Base-by-base conservation (phyloP, 2,888 invertebrate genomes). In the Temnothorax rugatulus region DNA sequence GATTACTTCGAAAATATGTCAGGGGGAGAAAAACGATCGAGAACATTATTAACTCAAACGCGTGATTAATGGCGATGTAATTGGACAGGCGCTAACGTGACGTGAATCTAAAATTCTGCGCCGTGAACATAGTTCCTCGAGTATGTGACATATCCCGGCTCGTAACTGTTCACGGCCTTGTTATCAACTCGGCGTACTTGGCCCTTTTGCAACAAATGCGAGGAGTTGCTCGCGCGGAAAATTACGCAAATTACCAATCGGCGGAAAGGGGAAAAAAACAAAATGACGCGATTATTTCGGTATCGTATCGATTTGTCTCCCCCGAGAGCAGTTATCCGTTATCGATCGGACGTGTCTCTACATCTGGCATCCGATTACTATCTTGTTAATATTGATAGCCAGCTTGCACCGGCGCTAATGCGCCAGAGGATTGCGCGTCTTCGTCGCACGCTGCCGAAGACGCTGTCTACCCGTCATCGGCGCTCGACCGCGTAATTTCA, bases 301-400 rank as follows among this genome's bases (percentile, higher is more conserved):
- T 25, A 21, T 38, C 7, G 13, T 61, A 81, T 81, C 59, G 59
- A 81, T 73, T 61, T 73, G 59, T 38, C 59, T 9, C 47, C 34
- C 21, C 7, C n/a, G 79, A 73, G 41, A 61, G 15, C 59, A 38
- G 47, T 73, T 59, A 38, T 61, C 73, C 59, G 47, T 59, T 79
- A 79, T 79, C 86, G 84, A 88, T 89, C 88, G 85, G 41, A 73
- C 71, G 41, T 86, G 74, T 73, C 84, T 59, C 59, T 68, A 79
- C 75, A 47, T 83, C 69, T 82, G 73, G 73, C 74, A 87, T 75
- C 57, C 87, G 71, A 85, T 88, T 87, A 87, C 84, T 85, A 87
- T 90, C 91, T 91, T 92, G 91, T 92, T 92, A 91, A 92, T 92
- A 92, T 92, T 91, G 91, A 92, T 92, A 90, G 87, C 87, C 88